Percentiles rank a stretch among this genome's conserved stretches.
Conservation (phyloP, 2,888 invertebrate species). For the Crossocerus cetratus region DNA sequence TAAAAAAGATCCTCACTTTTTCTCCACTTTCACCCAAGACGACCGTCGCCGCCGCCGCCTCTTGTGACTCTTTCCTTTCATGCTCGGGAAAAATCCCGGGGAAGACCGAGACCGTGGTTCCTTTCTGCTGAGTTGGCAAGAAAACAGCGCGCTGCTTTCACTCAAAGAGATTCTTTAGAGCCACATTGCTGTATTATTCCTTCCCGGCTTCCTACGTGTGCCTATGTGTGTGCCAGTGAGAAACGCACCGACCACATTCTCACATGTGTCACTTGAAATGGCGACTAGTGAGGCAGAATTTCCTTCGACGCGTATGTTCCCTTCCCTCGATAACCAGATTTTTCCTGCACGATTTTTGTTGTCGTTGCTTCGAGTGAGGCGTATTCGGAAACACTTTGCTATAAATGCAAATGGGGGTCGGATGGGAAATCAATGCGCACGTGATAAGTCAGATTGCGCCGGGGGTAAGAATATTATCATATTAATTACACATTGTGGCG, state of each 20-base stretch:
- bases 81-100: constrained; percentile 37
- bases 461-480: constrained; percentile 47
- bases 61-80: constrained; percentile 43
- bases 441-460: constrained; percentile 36
- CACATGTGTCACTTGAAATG: background rate
- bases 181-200: background rate
- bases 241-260: background rate
- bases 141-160: constrained; percentile 1
- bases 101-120: constrained; percentile 29
- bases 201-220: background rate
- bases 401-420: constrained; percentile 28
- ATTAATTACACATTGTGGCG: constrained; percentile 50
- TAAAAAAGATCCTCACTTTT: constrained; percentile 54
- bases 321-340: too few relatives aligned
- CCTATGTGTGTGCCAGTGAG: background rate
- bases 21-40: constrained; percentile 50
- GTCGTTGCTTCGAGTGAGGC: too few relatives aligned
- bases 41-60: background rate
- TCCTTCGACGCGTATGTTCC: background rate
- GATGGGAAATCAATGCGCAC: constrained; percentile 43
- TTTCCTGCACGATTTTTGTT: too few relatives aligned
- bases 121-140: constrained; percentile 22
- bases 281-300: background rate
- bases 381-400: background rate
- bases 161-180: background rate